phyloP scores from a whole-genome alignment of 2,888 invertebrate genomes.

The Drosophila hamatofila region DNA sequence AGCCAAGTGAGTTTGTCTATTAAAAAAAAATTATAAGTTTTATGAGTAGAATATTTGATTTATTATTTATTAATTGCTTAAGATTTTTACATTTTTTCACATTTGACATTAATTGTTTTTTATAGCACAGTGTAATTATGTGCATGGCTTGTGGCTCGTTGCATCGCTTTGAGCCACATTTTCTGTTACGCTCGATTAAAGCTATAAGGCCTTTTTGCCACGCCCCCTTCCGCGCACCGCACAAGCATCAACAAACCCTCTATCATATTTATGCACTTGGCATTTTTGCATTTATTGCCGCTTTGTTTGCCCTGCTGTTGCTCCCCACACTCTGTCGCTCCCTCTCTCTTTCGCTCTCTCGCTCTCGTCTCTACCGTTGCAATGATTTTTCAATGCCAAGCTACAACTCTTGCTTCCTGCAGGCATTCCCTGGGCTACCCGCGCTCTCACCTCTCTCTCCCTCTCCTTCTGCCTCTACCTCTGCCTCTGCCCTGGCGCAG shows the following conservation, averaged over 20 bases:
- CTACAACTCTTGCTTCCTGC: constrained; percentile 51
- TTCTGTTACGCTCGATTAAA: constrained; percentile 71
- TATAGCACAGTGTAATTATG: constrained; percentile 21
- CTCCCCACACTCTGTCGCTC: constrained; percentile 5
- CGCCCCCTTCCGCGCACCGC: not conserved
- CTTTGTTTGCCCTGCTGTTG: constrained; percentile 47
- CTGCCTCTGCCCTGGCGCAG: constrained; percentile 34
- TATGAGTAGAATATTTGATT: not conserved
- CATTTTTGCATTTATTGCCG: constrained; percentile 69
- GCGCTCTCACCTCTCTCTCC: not conserved
- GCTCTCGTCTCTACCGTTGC: constrained; percentile 2
- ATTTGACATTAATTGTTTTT: too few species aligned
- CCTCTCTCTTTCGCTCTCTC: not conserved
- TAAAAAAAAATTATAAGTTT: not conserved
- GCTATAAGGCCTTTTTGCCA: constrained; percentile 54
- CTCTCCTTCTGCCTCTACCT: not conserved
- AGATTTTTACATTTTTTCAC: not conserved
- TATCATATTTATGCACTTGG: constrained; percentile 74
- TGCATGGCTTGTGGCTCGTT: constrained; percentile 16
- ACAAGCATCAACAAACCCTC: constrained; percentile 10
- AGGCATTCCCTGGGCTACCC: constrained; percentile 32
- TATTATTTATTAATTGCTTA: not conserved
- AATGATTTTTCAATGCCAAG: constrained; percentile 78
- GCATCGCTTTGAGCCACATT: constrained; percentile 36
- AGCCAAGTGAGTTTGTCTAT: not conserved